A percentile compares a stretch with the other conserved stretches of the same genome.
phyloP scores from a whole-genome alignment of 2,797 vertebrate species.

The Novumbra hubbsi region DNA sequence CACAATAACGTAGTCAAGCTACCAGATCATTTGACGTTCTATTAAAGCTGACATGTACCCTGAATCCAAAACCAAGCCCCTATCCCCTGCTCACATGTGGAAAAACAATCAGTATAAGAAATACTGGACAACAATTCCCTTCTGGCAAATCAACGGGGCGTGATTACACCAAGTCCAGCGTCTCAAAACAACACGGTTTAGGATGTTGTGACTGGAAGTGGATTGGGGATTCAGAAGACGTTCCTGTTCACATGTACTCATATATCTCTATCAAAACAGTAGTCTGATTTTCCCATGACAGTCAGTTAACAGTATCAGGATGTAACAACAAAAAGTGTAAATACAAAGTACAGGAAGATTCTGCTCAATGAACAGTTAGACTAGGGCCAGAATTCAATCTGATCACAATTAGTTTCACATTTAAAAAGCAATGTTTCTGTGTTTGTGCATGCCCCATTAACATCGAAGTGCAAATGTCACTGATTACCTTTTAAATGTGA shows the following conservation, averaged over 20 bases:
- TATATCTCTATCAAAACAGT: not conserved
- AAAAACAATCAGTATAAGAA: not conserved
- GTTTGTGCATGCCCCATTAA: no score
- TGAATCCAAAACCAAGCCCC: not conserved
- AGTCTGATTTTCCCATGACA: constrained; percentile 11
- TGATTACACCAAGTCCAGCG: not conserved
- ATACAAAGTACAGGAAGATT: not conserved
- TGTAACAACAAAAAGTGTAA: not conserved
- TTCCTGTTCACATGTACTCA: not conserved
- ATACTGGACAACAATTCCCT: not conserved
- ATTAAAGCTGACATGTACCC: constrained; percentile 33
- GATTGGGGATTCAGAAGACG: not conserved
- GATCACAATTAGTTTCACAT: no score
- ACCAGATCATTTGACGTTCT: constrained; percentile 6
- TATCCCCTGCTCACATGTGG: not conserved
- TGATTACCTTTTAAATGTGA: no score
- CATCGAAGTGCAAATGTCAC: no score
- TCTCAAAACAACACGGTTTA: not conserved
- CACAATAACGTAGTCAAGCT: not conserved
- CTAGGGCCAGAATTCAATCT: not conserved
- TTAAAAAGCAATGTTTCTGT: no score
- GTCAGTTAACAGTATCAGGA: constrained; percentile 2
- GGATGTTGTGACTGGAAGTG: not conserved
- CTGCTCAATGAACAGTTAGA: constrained; percentile 41
- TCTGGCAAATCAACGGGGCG: not conserved